Conservation (phyloP, 2,113 vertebrate species). For the Mus pahari region DNA sequence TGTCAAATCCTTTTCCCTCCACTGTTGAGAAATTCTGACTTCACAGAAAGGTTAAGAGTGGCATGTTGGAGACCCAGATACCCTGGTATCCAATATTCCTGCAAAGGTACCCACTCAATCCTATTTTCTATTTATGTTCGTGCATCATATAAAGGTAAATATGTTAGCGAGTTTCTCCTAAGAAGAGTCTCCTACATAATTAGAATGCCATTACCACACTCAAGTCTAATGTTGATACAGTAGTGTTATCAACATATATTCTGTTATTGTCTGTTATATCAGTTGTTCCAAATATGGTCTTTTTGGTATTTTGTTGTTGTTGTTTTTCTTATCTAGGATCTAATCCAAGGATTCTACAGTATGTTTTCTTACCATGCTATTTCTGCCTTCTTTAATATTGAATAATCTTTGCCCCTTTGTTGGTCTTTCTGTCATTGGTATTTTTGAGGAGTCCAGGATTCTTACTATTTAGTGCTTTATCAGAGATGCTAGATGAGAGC, state of each 20-base stretch:
- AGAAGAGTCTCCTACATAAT: conserved; percentile 9
- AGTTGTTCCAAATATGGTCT: neutral
- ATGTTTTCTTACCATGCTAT: neutral
- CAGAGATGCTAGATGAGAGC: neutral
- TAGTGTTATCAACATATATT: neutral
- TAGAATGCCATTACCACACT: neutral
- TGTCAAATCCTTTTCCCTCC: neutral
- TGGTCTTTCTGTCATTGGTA: neutral
- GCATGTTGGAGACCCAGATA: neutral
- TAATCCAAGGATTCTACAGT: neutral
- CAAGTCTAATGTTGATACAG: neutral
- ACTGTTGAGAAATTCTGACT: neutral
- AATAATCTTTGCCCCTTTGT: neutral
- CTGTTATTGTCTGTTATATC: neutral
- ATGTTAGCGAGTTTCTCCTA: neutral
- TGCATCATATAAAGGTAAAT: neutral
- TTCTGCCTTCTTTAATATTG: conserved; percentile 14
- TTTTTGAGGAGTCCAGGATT: neutral
- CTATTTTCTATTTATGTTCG: neutral
- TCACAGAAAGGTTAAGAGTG: neutral
- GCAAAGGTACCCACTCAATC: neutral
- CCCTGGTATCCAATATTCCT: neutral
- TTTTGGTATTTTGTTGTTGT: neutral
- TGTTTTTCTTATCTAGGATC: neutral
- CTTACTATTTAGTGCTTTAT: conserved; percentile 4